Percentiles rank a stretch among this genome's conserved stretches.
Conservation (phyloP, 2,888 invertebrate species). For the Malthinus flaveolus region DNA sequence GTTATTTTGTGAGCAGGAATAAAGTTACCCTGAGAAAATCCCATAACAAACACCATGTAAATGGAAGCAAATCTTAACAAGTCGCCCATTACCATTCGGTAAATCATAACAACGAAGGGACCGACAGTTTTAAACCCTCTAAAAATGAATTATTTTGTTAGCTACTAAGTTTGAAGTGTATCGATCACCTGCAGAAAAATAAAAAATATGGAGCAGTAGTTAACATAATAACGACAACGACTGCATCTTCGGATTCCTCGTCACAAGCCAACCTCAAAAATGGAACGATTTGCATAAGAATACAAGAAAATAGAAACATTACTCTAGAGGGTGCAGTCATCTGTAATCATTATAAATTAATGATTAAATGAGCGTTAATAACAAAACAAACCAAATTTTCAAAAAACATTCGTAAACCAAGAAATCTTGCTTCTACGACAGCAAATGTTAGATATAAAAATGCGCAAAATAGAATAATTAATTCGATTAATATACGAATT, state of each 20-base stretch:
- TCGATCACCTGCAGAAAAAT: slow-evolving; percentile 88
- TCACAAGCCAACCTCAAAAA: slow-evolving; percentile 82
- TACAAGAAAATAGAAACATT: slow-evolving; percentile 92
- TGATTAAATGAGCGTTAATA: slow-evolving; percentile 3
- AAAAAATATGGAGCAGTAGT: slow-evolving; percentile 96
- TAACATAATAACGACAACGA: slow-evolving; percentile 91
- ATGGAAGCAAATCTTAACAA: slow-evolving; percentile 93
- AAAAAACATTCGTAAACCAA: slow-evolving; percentile 92
- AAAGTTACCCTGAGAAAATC: slow-evolving; percentile 86
- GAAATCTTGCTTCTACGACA: slow-evolving; percentile 83
- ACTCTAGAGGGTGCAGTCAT: slow-evolving; percentile 88
- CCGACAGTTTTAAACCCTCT: slow-evolving; percentile 98
- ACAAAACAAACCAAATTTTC: slow-evolving; percentile 79
- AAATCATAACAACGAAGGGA: slow-evolving; percentile 99
- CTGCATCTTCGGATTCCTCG: slow-evolving; percentile 85
- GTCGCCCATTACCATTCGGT: slow-evolving; percentile 97
- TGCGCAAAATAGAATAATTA: slow-evolving; percentile 79
- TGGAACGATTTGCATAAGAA: slow-evolving; percentile 84
- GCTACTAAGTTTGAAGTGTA: slow-evolving; percentile 2
- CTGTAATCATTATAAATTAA: slow-evolving; percentile 55
- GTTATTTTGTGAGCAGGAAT: background rate
- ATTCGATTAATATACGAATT: slow-evolving; percentile 77
- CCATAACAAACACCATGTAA: slow-evolving; percentile 95
- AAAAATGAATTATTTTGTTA: slow-evolving; percentile 43
- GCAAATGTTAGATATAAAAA: slow-evolving; percentile 84